Evolutionary conservation across 2,113 vertebrate species (phyloP).

Genomic region (Neomonachus schauinslandi): DNA sequence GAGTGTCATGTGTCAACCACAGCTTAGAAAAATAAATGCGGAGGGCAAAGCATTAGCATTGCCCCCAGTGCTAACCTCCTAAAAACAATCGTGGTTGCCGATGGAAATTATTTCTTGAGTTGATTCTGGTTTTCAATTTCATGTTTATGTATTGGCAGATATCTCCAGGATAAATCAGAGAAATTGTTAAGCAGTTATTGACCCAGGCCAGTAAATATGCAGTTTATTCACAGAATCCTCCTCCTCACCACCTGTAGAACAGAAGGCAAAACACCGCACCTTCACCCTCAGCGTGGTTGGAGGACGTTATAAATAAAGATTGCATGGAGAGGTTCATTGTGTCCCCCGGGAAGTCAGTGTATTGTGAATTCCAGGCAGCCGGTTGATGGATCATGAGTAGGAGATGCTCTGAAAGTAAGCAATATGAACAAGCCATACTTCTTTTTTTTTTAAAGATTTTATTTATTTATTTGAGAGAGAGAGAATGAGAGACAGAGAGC

Average conservation of each 20-base stretch:
- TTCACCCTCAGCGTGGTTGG: background rate
- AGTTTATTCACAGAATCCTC: conserved; percentile 50
- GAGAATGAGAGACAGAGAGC: too few relatives aligned
- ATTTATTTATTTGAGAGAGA: too few relatives aligned
- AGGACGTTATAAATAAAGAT: background rate
- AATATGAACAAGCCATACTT: background rate
- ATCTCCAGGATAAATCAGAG: background rate
- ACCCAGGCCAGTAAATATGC: background rate
- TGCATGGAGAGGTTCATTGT: background rate
- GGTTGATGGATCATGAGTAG: background rate
- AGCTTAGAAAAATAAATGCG: background rate
- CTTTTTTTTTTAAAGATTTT: too few relatives aligned
- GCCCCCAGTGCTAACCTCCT: background rate
- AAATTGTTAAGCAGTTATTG: conserved; percentile 50
- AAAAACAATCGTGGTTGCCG: background rate
- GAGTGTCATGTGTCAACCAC: background rate
- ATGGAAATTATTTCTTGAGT: conserved; percentile 18
- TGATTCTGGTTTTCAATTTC: conserved; percentile 44
- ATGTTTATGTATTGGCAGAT: conserved; percentile 36
- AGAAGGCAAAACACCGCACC: conserved; percentile 29
- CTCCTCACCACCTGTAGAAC: conserved; percentile 56
- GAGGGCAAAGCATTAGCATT: background rate
- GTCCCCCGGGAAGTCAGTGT: background rate
- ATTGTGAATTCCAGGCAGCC: background rate
- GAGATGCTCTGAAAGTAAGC: background rate